Percentiles rank a stretch among this genome's conserved stretches.
Evolutionary conservation across 2,797 vertebrate species (phyloP).

Genomic region (Diplodus puntazzo): DNA sequence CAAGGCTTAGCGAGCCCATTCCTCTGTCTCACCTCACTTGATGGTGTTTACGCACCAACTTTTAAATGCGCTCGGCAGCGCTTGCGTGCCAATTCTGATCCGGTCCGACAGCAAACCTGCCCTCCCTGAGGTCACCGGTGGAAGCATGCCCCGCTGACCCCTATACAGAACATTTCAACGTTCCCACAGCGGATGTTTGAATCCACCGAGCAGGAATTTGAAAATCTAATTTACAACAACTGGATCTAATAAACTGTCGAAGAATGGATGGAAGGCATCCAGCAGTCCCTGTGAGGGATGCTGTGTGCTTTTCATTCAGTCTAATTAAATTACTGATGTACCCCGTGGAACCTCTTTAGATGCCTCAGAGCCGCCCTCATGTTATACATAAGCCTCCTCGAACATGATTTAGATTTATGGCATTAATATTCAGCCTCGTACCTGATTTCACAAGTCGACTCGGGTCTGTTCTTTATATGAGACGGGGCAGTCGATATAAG

Average conservation of each 20-base stretch:
- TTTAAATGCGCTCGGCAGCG: conserved; percentile 42
- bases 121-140: conserved; percentile 42
- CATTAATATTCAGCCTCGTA: conserved; percentile 15
- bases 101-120: conserved; percentile 24
- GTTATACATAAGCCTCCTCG: conserved; percentile 43
- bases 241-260: conserved; percentile 70
- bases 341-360: conserved; percentile 41
- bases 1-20: conserved; percentile 56
- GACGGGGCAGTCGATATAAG: not conserved
- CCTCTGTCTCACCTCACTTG: conserved; percentile 56
- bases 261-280: conserved; percentile 69
- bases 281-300: conserved; percentile 56
- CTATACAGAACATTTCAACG: conserved; percentile 34
- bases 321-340: conserved; percentile 69
- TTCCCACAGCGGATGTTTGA: conserved; percentile 41
- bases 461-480: not conserved
- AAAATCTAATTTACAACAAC: conserved; percentile 70
- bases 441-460: conserved; percentile 16
- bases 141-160: conserved; percentile 38
- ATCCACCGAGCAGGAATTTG: conserved; percentile 55
- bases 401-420: conserved; percentile 34
- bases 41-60: conserved; percentile 64
- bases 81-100: conserved; percentile 34
- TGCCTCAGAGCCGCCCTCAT: conserved; percentile 25
- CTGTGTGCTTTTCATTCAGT: conserved; percentile 61